Base-by-base conservation (phyloP, 1,140 invertebrate species). In the Caenorhabditis tropicalis region DNA sequence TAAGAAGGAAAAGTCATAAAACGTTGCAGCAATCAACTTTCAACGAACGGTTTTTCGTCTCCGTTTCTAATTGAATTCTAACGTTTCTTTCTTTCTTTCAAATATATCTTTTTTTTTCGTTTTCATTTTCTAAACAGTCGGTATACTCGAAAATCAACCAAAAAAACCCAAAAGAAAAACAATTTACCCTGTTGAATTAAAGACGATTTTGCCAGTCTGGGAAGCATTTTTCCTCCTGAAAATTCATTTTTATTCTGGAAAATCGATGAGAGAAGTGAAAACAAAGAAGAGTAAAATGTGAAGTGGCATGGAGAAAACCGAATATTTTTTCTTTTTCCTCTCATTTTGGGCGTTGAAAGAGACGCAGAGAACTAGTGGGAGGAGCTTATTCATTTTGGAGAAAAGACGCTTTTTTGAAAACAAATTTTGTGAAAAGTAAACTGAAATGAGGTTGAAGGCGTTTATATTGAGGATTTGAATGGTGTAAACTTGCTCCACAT, bases 401-500 rank as follows among this genome's bases (percentile, higher is more conserved):
- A 65, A 31, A n/a, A 65, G 58, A 65, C 58, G 33, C 53, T 36
- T 65, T 36, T 65, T 65, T 15, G 36, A 19, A 65, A 65, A n/a
- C 10, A 65, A 15, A 33, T 16, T 65, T 65, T 65, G 24, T 33
- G 58, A 43, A 43, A 65, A 74, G 21, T 74, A 43, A 74, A 74
- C 65, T 24, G 65, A 43, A 74, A 24, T 43, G 9, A 43, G 36
- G 36, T 15, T 10, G 65, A 27, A 74, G 65, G 5, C 36, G 33
- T 74, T 74, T 74, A 74, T 74, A 74, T 43, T 74, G 65, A 15
- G n/a, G 10, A 7, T 65, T 4, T 46, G 65, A 43, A 43, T 74
- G 65, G 21, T 74, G 65, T 74, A 74, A 74, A 74, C 65, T 74
- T 74, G 19, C 65, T 74, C 36, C 65, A 74, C 65, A 31, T 74